Base-by-base conservation (phyloP, 2,888 invertebrate species). In the Agriotes lineatus region DNA sequence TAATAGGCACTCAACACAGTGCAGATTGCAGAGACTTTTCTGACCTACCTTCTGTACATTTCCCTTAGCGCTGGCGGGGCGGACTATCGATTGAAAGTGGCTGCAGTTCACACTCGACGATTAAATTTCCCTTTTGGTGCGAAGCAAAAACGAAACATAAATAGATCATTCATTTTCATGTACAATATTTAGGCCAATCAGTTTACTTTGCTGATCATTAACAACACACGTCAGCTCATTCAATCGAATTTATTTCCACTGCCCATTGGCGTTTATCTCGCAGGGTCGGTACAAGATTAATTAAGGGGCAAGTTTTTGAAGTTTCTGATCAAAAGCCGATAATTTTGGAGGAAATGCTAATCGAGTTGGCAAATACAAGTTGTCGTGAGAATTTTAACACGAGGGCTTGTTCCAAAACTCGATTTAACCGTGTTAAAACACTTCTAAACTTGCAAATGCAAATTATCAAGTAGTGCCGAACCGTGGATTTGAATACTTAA, bases 41-140 rank as follows among this genome's bases (percentile, higher is more conserved):
- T 48, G 48, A 48, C 48, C 48, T 48, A 48, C 48, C 48, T 48
- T 48, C 25, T 48, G 22, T 48, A 22, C 4, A 48, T 48, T 48
- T 22, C 25, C 48, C 48, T 48, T 48, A 48, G 12, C 22, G n/a
- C 12, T 48, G 18, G 9, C 2, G 42, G 1, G 14, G 22, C 22
- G 12, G 48, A 48, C 6, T 48, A 48, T 48, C 48, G 48, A 48
- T 22, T 22, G 12, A 22, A 25, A 12, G 22, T 12, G 25, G 5
- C 48, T 22, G 10, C 22, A 48, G n/a, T 48, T n/a, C 48, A 20
- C 48, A 12, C 48, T 25, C 12, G 2, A 18, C 6, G 18, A 7
- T 42, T 42, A 42, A 42, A 42, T 18, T 42, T 18, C 16, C 42
- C 9, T 16, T 18, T 42, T 9, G 42, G 7, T 25, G 7, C 7